These are phyloP conservation scores for Ashinkailepas kermadecensis DNA, from an alignment of 2,888 invertebrate species.

Conservation along the genomic window DNA sequence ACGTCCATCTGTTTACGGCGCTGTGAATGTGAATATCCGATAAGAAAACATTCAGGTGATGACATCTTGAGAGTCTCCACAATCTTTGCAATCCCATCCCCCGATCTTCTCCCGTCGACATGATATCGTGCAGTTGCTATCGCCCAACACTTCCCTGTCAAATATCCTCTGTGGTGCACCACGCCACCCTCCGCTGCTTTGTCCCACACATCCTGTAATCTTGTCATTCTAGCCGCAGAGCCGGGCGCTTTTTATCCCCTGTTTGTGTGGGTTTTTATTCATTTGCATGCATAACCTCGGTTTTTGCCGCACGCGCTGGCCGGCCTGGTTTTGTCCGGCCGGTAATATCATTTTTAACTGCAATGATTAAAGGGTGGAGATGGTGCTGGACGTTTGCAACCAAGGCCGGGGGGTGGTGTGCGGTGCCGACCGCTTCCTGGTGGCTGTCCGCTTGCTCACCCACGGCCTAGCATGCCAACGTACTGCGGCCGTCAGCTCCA, in stretches of 20 bases:
- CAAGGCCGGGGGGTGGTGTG: background rate
- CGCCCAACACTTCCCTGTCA: too few species aligned
- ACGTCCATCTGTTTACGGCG: too few species aligned
- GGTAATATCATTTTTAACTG: background rate
- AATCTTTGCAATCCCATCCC: too few species aligned
- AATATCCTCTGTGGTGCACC: background rate
- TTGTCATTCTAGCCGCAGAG: background rate
- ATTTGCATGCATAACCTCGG: background rate
- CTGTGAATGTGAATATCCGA: too few species aligned
- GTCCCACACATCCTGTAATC: conserved; percentile 13
- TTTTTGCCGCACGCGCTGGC: background rate
- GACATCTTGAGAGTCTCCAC: too few species aligned
- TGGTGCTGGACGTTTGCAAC: background rate
- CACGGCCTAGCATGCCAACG: too few species aligned
- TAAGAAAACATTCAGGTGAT: too few species aligned
- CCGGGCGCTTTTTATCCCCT: background rate
- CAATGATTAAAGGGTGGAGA: conserved; percentile 3
- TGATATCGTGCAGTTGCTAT: too few species aligned
- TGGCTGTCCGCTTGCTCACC: too few species aligned
- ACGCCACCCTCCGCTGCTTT: background rate
- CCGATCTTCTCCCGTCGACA: too few species aligned
- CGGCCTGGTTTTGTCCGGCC: background rate
- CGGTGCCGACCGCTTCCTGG: too few species aligned
- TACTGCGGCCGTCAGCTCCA: too few species aligned
- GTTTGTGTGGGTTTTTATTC: background rate